Base-by-base conservation (phyloP, 1,140 invertebrate genomes). In the Mylabris phalerata region DNA sequence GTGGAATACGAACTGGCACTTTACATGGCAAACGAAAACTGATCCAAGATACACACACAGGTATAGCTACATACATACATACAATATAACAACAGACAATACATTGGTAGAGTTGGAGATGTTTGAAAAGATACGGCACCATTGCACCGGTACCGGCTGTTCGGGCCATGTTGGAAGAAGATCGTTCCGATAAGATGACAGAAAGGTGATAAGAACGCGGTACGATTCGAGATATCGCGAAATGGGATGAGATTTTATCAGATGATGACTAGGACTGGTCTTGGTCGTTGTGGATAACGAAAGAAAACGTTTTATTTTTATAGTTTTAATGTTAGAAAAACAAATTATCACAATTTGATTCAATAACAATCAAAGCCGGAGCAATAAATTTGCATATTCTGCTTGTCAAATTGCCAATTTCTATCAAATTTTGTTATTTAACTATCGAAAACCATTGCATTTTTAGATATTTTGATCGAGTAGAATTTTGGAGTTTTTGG, bases 241-340 rank as follows among this genome's bases (percentile, higher is more conserved):
- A 63, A 63, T 63, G 57, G 57, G 61, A 63, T 63, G 57, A 50
- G 32, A 32, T 60, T 39, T 44, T 60, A 64, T 64, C 59, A 61
- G 51, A 48, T 57, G 50, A 64, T 61, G 59, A 61, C 62, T 59
- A 56, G 55, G 32, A 7, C 7, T 32, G 32, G 32, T 32, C 32
- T 32, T 32, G 32, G 32, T 32, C 32, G 32, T 5, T 32, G 32
- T 4, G 32, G 32, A 7, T 32, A 32, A 32, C 32, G 32, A 32
- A 32, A 32, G 19, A 19, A 19, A 19, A 19, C 19, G 19, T 19
- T 19, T 19, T 19, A 19, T 19, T 19, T 19, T 19, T 19, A 19
- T 19, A 19, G 19, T 19, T 19, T 19, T 19, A 19, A 19, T 19
- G 19, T 19, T 19, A 1, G 19, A 19, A 19, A 19, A 19, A 19